phyloP scores from a whole-genome alignment of 2,888 invertebrate genomes.

The Biston betularia region DNA sequence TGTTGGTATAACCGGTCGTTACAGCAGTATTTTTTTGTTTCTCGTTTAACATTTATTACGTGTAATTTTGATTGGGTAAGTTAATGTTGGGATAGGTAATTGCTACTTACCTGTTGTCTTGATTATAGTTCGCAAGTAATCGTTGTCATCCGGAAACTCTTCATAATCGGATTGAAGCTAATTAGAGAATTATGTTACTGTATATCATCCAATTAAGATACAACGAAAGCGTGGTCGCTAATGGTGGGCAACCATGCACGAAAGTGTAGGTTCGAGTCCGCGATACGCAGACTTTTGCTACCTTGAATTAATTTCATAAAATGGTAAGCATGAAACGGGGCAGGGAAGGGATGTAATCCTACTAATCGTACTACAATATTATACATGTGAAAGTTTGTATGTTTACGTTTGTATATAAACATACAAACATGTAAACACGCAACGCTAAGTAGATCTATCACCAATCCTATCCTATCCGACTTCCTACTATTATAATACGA shows the following conservation, averaged over 20 bases:
- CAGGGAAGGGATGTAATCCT: no score
- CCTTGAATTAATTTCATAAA: neutral
- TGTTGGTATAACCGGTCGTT: neutral
- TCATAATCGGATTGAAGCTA: conserved; percentile 17
- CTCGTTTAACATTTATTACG: no score
- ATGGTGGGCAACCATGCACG: conserved; percentile 36
- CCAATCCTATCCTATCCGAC: no score
- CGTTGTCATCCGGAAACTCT: conserved; percentile 17
- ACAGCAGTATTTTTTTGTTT: no score
- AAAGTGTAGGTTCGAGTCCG: conserved; percentile 46
- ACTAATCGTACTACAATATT: no score
- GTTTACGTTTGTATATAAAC: no score
- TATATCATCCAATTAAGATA: conserved; percentile 32
- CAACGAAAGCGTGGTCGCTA: conserved; percentile 42
- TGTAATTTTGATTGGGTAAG: no score
- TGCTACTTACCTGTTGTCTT: neutral
- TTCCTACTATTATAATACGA: no score
- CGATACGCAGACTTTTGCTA: conserved; percentile 19
- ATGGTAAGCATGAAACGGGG: neutral
- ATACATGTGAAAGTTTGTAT: no score
- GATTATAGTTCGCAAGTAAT: neutral
- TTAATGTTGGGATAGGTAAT: neutral
- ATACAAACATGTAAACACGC: no score
- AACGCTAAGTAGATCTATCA: no score
- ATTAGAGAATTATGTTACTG: conserved; percentile 30